Percentiles rank a stretch among this genome's conserved stretches.
phyloP scores from a whole-genome alignment of 2,797 vertebrate genomes.

The Ctenochaetus hawaiiensis region DNA sequence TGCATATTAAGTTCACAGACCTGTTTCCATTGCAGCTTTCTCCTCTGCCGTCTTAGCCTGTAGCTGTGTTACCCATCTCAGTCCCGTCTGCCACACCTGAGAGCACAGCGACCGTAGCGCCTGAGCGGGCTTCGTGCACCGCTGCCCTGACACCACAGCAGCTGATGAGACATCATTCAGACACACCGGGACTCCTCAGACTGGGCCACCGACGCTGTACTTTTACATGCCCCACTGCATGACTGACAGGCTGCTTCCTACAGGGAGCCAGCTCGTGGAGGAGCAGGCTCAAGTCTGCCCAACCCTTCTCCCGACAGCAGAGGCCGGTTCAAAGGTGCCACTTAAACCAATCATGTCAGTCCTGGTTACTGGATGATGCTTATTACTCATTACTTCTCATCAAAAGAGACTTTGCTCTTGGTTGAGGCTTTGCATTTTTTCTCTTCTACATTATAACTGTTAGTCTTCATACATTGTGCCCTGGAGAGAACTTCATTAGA shows the following conservation, averaged over 20 bases:
- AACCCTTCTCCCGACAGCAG: conserved; percentile 7
- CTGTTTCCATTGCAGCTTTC: not conserved
- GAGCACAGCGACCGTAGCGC: conserved; percentile 40
- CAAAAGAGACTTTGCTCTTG: too few species aligned
- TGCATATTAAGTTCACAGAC: conserved; percentile 6
- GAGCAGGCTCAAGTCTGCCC: not conserved
- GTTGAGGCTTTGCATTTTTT: too few species aligned
- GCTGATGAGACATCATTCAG: conserved; percentile 70
- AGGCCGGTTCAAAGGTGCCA: not conserved
- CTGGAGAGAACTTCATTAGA: too few species aligned
- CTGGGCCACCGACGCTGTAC: conserved; percentile 48
- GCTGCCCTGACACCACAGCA: conserved; percentile 55
- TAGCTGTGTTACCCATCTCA: conserved; percentile 33
- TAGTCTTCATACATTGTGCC: too few species aligned
- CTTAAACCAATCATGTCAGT: conserved; percentile 22
- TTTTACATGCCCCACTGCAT: conserved; percentile 63
- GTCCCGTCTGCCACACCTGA: conserved; percentile 53
- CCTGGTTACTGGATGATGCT: not conserved
- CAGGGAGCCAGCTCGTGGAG: conserved; percentile 37
- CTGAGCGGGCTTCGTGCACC: conserved; percentile 29
- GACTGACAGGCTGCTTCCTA: conserved; percentile 63
- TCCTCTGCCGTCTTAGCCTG: not conserved
- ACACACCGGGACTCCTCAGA: conserved; percentile 48
- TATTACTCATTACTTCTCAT: conserved; percentile 24
- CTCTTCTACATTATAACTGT: too few species aligned